Percentiles rank a stretch among this genome's conserved stretches.
phyloP scores from a whole-genome alignment of 2,113 vertebrate species.

The Phasianus colchicus region DNA sequence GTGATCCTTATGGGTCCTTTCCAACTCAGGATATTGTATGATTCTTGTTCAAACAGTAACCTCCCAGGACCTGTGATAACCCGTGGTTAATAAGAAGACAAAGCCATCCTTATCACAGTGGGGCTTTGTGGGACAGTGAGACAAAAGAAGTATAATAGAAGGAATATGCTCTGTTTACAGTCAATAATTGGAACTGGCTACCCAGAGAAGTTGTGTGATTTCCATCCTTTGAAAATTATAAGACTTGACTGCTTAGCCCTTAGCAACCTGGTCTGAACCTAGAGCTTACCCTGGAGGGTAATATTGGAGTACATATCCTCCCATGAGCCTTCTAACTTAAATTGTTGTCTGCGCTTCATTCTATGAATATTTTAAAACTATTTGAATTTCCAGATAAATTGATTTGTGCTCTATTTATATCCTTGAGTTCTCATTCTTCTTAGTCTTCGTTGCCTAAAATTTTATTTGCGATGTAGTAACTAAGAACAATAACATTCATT shows the following conservation, averaged over 20 bases:
- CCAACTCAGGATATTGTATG: neutral
- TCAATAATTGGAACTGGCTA: neutral
- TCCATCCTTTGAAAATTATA: neutral
- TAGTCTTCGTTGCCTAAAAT: conserved; percentile 3
- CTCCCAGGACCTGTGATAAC: neutral
- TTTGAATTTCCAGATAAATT: conserved; percentile 22
- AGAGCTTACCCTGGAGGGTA: neutral
- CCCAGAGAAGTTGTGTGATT: neutral
- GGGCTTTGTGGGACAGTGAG: neutral
- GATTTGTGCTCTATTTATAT: neutral
- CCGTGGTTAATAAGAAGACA: neutral
- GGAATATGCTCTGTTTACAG: neutral
- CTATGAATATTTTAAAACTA: conserved; percentile 28
- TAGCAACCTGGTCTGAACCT: neutral
- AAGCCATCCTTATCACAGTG: neutral
- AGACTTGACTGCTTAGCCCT: neutral
- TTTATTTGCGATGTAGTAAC: neutral
- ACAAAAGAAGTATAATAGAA: neutral
- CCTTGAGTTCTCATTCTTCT: conserved; percentile 1
- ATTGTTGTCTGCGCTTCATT: neutral
- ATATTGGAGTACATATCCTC: neutral
- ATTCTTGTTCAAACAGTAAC: neutral
- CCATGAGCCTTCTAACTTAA: neutral
- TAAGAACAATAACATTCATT: neutral
- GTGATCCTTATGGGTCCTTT: neutral